phyloP scores from a whole-genome alignment of 1,140 invertebrate genomes.

The Temnothorax longispinosus region DNA sequence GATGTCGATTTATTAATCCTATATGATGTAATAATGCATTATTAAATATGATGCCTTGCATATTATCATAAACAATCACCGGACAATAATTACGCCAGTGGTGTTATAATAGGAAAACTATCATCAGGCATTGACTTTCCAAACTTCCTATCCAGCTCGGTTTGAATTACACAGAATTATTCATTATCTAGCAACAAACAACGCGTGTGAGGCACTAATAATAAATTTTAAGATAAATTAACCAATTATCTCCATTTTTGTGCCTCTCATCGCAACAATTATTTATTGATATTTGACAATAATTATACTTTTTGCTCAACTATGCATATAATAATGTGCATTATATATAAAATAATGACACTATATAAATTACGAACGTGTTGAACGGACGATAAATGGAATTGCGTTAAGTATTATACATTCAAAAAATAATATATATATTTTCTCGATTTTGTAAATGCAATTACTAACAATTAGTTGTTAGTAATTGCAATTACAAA shows the following conservation, averaged over 20 bases:
- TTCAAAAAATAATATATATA: neutral
- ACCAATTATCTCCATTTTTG: slow-evolving; percentile 33
- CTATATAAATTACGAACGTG: slow-evolving; percentile 4
- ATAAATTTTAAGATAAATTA: slow-evolving; percentile 31
- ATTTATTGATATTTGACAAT: slow-evolving; percentile 10
- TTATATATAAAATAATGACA: neutral
- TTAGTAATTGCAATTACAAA: no score
- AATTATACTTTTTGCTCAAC: slow-evolving; percentile 18
- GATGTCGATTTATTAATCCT: slow-evolving; percentile 32
- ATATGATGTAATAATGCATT: slow-evolving; percentile 27
- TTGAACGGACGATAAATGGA: neutral
- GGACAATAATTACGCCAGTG: slow-evolving; percentile 7
- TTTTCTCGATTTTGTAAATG: neutral
- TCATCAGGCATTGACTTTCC: slow-evolving; percentile 9
- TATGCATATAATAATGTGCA: neutral
- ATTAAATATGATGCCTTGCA: slow-evolving; percentile 33
- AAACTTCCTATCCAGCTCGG: neutral
- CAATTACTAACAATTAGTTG: neutral
- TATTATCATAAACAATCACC: slow-evolving; percentile 32
- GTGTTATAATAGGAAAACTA: slow-evolving; percentile 35
- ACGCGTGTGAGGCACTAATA: neutral
- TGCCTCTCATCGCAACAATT: neutral
- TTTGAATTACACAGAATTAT: slow-evolving; percentile 19
- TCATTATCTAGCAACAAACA: neutral
- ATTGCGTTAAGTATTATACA: neutral